phyloP scores from a whole-genome alignment of 2,797 vertebrate genomes.

The Pangasius sanitwongsei region DNA sequence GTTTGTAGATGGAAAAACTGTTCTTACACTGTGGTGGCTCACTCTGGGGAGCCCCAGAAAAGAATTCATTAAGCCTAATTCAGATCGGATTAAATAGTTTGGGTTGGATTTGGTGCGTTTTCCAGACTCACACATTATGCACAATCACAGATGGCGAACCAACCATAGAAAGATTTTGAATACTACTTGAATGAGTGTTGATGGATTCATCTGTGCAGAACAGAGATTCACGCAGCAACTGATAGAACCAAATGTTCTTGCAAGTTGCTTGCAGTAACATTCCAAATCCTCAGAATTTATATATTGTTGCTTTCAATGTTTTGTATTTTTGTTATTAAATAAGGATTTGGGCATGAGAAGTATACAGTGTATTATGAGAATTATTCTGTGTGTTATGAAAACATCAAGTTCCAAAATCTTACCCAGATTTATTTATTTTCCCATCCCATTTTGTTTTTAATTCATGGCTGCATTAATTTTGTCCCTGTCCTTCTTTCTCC shows the following conservation, averaged over 20 bases:
- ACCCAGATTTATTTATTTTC: background rate
- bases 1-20: background rate
- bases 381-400: background rate
- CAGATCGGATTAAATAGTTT: background rate
- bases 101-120: background rate
- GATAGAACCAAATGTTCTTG: background rate
- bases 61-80: background rate
- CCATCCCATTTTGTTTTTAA: background rate
- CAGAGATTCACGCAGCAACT: background rate
- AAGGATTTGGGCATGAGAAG: background rate
- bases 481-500: slow-evolving; percentile 43
- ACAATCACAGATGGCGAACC: background rate
- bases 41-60: background rate
- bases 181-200: background rate
- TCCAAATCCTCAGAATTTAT: background rate
- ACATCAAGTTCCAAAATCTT: background rate
- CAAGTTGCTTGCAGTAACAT: background rate
- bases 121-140: background rate
- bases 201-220: background rate
- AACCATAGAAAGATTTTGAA: background rate
- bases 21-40: background rate
- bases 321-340: background rate
- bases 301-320: background rate
- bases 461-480: background rate
- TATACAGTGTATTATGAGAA: background rate